Conservation (phyloP, 1,140 invertebrate genomes). For the Nasonia longicornis region DNA sequence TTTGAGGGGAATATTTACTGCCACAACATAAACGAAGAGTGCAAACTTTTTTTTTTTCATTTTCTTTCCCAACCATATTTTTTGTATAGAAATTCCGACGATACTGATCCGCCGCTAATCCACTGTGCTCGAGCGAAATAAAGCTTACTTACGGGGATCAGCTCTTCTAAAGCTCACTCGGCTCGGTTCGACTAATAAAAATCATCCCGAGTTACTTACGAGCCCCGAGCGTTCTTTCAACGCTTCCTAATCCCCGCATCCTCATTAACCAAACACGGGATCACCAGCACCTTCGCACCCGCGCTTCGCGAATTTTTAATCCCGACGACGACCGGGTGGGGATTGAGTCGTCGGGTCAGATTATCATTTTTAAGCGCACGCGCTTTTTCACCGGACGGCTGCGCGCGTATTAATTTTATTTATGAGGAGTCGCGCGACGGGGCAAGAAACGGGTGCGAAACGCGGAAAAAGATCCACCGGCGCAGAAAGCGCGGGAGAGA, state of each 20-base stretch:
- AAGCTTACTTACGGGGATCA: no score
- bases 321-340: conserved; percentile 26
- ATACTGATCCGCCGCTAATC: no score
- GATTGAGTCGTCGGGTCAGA: conserved; percentile 46
- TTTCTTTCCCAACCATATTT: no score
- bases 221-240: neutral
- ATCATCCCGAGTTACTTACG: no score
- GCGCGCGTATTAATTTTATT: conserved; percentile 49
- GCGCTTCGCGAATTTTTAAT: conserved; percentile 17
- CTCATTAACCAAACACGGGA: neutral
- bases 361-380: conserved; percentile 33
- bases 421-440: conserved; percentile 21
- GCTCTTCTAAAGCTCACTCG: no score
- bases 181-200: no score
- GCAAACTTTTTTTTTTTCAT: no score
- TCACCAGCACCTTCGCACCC: neutral
- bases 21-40: no score
- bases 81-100: no score
- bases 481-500: neutral
- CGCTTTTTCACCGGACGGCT: conserved; percentile 18
- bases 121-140: no score
- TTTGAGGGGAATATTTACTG: no score
- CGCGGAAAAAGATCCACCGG: conserved; percentile 34
- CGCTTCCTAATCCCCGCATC: neutral
- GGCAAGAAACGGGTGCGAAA: neutral